A percentile compares a stretch with the other conserved stretches of the same genome.
Conservation (phyloP, 2,113 vertebrate genomes). For the Orycteropus afer region DNA sequence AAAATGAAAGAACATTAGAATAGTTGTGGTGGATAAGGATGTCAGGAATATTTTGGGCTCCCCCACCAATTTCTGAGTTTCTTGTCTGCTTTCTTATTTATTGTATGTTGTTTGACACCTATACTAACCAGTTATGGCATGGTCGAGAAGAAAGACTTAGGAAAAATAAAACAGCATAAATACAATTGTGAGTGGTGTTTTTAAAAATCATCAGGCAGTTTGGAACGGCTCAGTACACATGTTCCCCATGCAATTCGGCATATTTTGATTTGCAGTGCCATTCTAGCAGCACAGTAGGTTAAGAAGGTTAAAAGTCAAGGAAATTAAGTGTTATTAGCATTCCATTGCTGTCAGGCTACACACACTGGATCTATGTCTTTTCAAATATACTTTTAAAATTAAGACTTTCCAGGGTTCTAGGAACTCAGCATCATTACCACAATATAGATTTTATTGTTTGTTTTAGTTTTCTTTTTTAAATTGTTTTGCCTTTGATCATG, state of each 20-base stretch:
- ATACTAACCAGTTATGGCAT: constrained; percentile 78
- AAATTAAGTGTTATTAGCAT: constrained; percentile 88
- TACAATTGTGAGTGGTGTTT: constrained; percentile 83
- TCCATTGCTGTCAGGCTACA: constrained; percentile 79
- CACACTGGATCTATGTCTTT: constrained; percentile 81
- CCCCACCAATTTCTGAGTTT: constrained; percentile 77
- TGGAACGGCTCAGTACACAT: constrained; percentile 83
- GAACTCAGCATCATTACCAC: constrained; percentile 74
- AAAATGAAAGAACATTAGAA: constrained; percentile 90
- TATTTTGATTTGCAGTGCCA: constrained; percentile 83
- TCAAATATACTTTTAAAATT: constrained; percentile 82
- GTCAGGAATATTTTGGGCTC: constrained; percentile 81
- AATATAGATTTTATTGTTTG: constrained; percentile 42
- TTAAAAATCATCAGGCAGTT: constrained; percentile 83
- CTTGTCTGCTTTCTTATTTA: constrained; percentile 68
- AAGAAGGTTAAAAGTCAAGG: constrained; percentile 87
- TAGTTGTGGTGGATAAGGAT: constrained; percentile 78
- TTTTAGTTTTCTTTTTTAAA: constrained; percentile 59
- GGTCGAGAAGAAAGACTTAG: constrained; percentile 78
- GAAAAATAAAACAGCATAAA: constrained; percentile 82
- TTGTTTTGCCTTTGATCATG: constrained; percentile 53
- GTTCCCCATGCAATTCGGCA: constrained; percentile 78
- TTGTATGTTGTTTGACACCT: constrained; percentile 79
- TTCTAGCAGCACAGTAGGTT: constrained; percentile 83
- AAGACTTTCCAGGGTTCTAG: constrained; percentile 76